These are phyloP conservation scores for Pogona vitticeps DNA, from an alignment of 2,113 vertebrate species.

Conservation along the genomic window DNA sequence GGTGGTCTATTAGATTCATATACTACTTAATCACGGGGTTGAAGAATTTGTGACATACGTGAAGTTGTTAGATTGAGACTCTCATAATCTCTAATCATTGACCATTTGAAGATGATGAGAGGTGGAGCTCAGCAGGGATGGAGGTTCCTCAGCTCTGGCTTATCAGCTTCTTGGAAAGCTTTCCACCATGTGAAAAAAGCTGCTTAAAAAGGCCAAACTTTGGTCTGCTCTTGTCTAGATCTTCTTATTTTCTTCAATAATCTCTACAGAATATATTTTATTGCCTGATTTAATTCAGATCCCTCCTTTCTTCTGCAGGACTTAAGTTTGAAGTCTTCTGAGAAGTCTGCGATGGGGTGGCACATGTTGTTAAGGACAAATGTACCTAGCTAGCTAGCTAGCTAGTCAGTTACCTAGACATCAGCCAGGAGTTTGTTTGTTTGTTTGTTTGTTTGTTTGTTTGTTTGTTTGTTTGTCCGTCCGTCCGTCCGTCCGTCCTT, in stretches of 20 bases:
- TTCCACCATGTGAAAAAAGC: background rate
- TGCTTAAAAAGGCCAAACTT: background rate
- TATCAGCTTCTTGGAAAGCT: background rate
- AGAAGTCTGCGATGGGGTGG: background rate
- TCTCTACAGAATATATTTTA: background rate
- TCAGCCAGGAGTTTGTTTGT: background rate
- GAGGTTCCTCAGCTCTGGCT: background rate
- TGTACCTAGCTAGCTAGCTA: background rate
- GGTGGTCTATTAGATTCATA: background rate
- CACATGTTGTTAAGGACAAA: background rate
- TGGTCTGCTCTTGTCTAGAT: background rate
- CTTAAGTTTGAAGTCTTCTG: background rate
- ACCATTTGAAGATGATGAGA: background rate
- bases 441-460: no score
- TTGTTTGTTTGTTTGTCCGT: no score
- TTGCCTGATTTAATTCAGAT: background rate
- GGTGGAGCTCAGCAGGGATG: background rate
- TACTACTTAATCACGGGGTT: background rate
- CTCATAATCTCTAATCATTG: background rate
- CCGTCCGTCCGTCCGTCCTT: no score
- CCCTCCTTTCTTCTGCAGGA: background rate
- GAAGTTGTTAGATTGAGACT: background rate
- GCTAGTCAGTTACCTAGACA: no score
- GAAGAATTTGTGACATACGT: no score
- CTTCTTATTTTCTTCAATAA: background rate